Conservation (phyloP, 2,113 vertebrate species). For the Cyanoliseus patagonus region DNA sequence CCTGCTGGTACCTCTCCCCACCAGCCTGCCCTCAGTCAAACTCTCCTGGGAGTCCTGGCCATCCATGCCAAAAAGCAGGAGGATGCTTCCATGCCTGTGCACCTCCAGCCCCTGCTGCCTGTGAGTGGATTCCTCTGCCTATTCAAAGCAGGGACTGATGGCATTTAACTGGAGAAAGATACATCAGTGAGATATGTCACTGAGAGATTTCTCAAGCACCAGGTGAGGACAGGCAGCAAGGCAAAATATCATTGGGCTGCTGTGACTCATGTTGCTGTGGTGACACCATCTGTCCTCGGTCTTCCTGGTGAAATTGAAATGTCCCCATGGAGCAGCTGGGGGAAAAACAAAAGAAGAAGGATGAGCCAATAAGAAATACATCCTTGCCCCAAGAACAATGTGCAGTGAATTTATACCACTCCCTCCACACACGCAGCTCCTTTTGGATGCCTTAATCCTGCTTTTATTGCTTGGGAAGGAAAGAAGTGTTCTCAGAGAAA, state of each 20-base stretch:
- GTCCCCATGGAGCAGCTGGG: neutral
- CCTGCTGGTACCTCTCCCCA: neutral
- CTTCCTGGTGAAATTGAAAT: neutral
- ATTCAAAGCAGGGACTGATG: neutral
- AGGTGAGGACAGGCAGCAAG: neutral
- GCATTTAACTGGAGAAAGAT: neutral
- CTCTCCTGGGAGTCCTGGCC: neutral
- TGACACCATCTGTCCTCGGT: neutral
- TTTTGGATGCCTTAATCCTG: neutral
- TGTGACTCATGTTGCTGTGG: neutral
- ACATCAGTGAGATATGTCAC: neutral
- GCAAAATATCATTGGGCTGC: rapidly evolving
- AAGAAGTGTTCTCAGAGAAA: neutral
- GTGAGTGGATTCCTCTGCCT: rapidly evolving
- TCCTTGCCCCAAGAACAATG: neutral
- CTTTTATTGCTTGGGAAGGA: neutral
- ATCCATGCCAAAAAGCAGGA: rapidly evolving
- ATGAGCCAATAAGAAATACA: neutral
- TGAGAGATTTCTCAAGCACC: neutral
- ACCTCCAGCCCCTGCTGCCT: neutral
- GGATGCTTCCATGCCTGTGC: neutral
- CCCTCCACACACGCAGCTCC: neutral
- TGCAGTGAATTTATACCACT: neutral
- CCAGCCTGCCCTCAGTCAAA: neutral
- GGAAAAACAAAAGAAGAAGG: neutral